These are phyloP conservation scores for Serrognathus titanus DNA, from an alignment of 2,888 invertebrate genomes.

Conservation along the genomic window DNA sequence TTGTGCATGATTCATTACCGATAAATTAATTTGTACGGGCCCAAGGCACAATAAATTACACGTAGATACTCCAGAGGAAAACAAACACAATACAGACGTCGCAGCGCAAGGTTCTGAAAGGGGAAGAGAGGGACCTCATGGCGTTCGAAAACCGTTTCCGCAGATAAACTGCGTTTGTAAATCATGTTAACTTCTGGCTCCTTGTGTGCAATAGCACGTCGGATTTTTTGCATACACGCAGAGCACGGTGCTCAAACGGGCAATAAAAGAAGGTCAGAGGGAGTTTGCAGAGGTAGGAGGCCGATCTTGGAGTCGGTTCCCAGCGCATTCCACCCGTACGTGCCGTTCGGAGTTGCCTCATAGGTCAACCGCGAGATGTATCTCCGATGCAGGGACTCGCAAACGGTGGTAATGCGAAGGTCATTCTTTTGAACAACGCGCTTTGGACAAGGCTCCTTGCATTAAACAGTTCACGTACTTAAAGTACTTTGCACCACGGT, in stretches of 20 bases:
- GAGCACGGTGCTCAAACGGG: slow-evolving; percentile 5
- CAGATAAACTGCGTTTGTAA: slow-evolving; percentile 1
- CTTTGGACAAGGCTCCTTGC: background rate
- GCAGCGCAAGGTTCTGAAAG: no score
- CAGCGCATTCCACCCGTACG: slow-evolving; percentile 27
- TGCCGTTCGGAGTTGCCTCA: slow-evolving; percentile 23
- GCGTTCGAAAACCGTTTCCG: background rate
- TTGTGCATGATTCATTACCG: no score
- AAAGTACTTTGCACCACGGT: no score
- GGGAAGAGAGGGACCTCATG: slow-evolving; percentile 1
- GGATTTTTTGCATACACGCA: slow-evolving; percentile 3
- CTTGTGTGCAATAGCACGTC: slow-evolving; percentile 6
- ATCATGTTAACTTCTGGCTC: slow-evolving; percentile 4
- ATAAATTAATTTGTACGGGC: no score
- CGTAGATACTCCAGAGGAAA: no score
- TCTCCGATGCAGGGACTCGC: slow-evolving; percentile 21
- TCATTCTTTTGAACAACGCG: slow-evolving; percentile 10
- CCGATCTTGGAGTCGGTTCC: slow-evolving; percentile 20
- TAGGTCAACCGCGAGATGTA: slow-evolving; percentile 25
- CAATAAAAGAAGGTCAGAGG: slow-evolving; percentile 24
- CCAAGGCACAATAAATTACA: no score
- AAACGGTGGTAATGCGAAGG: slow-evolving; percentile 22
- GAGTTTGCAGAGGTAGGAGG: slow-evolving; percentile 18
- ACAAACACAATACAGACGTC: no score
- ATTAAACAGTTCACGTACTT: no score